Base-by-base conservation (phyloP, 2,888 invertebrate species). In the Tenthredo mesomela region DNA sequence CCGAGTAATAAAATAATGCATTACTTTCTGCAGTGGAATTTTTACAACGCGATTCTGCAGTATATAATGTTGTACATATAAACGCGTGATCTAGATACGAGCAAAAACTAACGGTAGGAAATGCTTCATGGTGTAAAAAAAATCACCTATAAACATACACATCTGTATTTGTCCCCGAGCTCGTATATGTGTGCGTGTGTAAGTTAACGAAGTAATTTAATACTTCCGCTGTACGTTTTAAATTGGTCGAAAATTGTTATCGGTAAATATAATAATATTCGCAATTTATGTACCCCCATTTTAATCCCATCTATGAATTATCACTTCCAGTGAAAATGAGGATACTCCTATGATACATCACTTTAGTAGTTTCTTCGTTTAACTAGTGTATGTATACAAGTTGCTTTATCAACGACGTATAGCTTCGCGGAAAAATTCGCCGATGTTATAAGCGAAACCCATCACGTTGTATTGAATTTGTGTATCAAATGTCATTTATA, bases 121-220 rank as follows among this genome's bases (percentile, higher is more conserved):
- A 54, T 54, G n/a, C n/a, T 54, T 6, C 54, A 2, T 12, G n/a
- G n/a, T 54, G 4, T 54, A n/a, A n/a, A 54, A 54, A 50, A 54
- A 54, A 54, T 54, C n/a, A 54, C 54, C n/a, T 67, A 67, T 67
- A 12, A 25, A 67, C 18, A 29, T 12, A 15, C 47, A 47, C 47
- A 47, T 47, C 67, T 33, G 33, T 33, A 29, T 67, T 15, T 29
- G 15, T 67, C 10, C 67, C 25, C 67, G 25, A 67, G 67, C 67
- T 67, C 33, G 71, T 10, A 2, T 43, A 43, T 21, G 25, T 73
- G n/a, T 43, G 40, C 12, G n/a, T 21, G 10, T 47, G 47, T 47
- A 47, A 73, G 21, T 21, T 29, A 73, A 43, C 43, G 43, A 25
- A 43, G 71, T 21, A 43, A 73, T 73, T 73, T 43, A 43, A 73